These are phyloP conservation scores for Apodemus speciosus DNA, from an alignment of 2,113 vertebrate species.

Conservation along the genomic window DNA sequence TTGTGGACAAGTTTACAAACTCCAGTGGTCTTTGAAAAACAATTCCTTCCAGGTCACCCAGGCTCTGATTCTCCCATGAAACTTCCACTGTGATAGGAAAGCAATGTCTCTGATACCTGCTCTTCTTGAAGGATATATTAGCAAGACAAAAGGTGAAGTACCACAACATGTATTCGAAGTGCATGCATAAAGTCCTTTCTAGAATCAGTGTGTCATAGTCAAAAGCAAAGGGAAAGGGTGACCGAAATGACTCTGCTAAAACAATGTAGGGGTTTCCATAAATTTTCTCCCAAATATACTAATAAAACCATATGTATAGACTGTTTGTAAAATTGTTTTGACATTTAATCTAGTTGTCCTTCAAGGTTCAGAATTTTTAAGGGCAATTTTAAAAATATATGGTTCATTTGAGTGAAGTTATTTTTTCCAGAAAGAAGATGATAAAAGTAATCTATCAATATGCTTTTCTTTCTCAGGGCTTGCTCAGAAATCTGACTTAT, in stretches of 20 bases:
- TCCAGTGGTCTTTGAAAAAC: background rate
- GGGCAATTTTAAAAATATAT: conserved; percentile 33
- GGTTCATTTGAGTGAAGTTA: conserved; percentile 70
- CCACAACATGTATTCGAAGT: background rate
- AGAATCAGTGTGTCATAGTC: background rate
- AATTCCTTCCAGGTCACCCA: background rate
- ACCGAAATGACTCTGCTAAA: background rate
- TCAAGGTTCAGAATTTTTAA: conserved; percentile 49
- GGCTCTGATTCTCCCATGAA: background rate
- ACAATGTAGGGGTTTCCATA: background rate
- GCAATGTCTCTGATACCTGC: background rate
- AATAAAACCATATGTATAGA: background rate
- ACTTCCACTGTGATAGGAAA: background rate
- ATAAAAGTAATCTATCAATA: conserved; percentile 58
- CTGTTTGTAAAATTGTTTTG: conserved; percentile 17
- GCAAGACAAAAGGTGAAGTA: background rate
- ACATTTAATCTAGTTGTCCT: conserved; percentile 23
- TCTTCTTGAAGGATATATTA: background rate
- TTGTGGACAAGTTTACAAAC: background rate
- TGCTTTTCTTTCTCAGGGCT: conserved; percentile 27
- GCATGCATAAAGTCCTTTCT: background rate
- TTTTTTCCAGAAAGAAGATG: conserved; percentile 33
- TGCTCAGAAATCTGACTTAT: conserved; percentile 38
- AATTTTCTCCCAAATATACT: conserved; percentile 32
- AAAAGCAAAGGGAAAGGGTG: background rate